Conservation (phyloP, 2,888 invertebrate species). For the Taphrorychus bicolor region DNA sequence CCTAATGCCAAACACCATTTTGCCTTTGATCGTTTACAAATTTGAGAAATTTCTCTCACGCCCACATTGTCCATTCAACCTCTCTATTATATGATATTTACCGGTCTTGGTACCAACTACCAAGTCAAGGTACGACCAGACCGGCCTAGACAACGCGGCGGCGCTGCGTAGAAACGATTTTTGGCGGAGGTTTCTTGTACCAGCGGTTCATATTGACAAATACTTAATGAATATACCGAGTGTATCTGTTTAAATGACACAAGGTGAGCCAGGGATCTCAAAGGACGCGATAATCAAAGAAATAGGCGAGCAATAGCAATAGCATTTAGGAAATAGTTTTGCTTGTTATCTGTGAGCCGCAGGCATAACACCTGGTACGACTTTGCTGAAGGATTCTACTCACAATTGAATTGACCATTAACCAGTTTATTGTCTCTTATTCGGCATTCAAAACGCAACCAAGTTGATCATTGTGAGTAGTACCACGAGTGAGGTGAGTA, state of each 20-base stretch:
- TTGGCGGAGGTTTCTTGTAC: neutral
- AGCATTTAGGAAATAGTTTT: conserved; percentile 37
- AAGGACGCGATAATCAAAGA: conserved; percentile 21
- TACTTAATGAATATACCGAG: neutral
- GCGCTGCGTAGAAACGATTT: neutral
- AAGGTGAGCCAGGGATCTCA: conserved; percentile 27
- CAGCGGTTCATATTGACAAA: neutral
- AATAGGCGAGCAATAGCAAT: conserved; percentile 21
- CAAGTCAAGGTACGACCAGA: neutral
- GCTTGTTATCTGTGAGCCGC: conserved; percentile 36
- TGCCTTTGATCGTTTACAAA: neutral
- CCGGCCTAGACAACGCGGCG: conserved; percentile 5
- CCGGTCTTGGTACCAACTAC: neutral
- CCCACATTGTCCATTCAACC: neutral
- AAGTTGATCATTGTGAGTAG: neutral
- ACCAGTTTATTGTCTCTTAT: neutral
- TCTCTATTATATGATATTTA: neutral
- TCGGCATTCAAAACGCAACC: neutral
- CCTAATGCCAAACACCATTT: neutral
- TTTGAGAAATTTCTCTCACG: neutral
- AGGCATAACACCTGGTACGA: conserved; percentile 39
- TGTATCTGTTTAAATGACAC: conserved; percentile 20
- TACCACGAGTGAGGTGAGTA: neutral
- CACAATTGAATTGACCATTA: too few species aligned
- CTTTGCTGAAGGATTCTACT: conserved; percentile 24